Evolutionary conservation across 37 sponge, comb jelly and placozoan genomes (phyloP), one percentile per base, ranked within the genome.

Genomic region (Amphimedon queenslandica): DNA sequence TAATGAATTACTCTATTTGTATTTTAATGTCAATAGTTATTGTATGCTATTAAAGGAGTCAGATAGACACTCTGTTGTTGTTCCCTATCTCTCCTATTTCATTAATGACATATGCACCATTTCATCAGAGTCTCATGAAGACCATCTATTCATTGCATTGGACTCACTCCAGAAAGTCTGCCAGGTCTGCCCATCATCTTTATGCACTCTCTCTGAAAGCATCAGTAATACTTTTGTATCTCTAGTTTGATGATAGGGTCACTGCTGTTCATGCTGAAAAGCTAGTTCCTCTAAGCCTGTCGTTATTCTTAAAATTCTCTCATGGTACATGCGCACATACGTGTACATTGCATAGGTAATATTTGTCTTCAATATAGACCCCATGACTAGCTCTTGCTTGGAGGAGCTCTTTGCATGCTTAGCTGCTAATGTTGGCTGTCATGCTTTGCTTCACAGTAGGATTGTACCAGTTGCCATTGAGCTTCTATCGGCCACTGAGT

Each of bases 391-490:
- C 4, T 57, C 72, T 10, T 64, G 70, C 56, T 55, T 88, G 11
- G 83, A 88, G 43, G 88, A 88, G n/a, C 64, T 88, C 23, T 88
- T 82, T 56, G 42, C 60, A 30, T 66, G 61, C 23, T 69, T 88
- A 24, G 68, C 88, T 20, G 20, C 30, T n/a, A 72, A 73, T 27
- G 70, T 79, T 67, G 80, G 76, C 57, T 88, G 88, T 78, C 83
- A 75, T 37, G 69, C 34, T 8, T 58, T 41, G 40, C 66, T 87
- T 28, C 82, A 80, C 51, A 13, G 51, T 24, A 64, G 70, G 40
- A 67, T 88, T 25, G 58, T 78, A 1, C 83, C 88, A 18, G 33
- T 58, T 40, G 69, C 72, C 13, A 55, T 82, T 2, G 60, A 78
- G n/a, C 43, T 82, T 43, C 64, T 88, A 29, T 29, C 55, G 18